These are phyloP conservation scores for Cynopterus sphinx DNA, from an alignment of 2,797 vertebrate genomes.

Conservation along the genomic window DNA sequence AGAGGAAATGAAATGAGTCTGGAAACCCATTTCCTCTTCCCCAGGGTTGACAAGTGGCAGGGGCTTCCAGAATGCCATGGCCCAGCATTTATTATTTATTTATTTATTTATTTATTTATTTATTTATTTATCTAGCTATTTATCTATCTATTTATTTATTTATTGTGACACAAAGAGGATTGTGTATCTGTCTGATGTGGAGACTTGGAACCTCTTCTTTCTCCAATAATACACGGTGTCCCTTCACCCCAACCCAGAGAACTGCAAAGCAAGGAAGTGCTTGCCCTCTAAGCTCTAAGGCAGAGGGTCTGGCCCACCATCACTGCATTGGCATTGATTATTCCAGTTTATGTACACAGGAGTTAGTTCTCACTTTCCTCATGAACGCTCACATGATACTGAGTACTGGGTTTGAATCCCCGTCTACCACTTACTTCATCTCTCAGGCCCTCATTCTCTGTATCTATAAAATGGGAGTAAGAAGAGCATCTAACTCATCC, in stretches of 20 bases:
- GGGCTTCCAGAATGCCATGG: background rate
- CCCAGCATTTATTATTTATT: background rate
- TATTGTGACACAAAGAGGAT: background rate
- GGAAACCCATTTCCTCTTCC: background rate
- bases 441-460: background rate
- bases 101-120: no score
- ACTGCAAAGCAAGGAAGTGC: background rate
- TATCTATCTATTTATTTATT: no score
- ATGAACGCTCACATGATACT: background rate
- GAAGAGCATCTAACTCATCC: background rate
- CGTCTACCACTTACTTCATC: background rate
- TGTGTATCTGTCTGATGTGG: accelerated
- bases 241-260: background rate
- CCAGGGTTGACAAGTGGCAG: background rate
- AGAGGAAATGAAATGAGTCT: background rate
- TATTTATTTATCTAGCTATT: no score
- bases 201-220: background rate
- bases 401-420: background rate
- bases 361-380: background rate
- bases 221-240: background rate
- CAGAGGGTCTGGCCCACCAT: background rate
- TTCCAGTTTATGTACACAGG: background rate
- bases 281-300: background rate
- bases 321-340: background rate
- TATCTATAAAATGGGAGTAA: background rate